Evolutionary conservation across 2,888 invertebrate species (phyloP).

Genomic region (Oxytorus armatus): DNA sequence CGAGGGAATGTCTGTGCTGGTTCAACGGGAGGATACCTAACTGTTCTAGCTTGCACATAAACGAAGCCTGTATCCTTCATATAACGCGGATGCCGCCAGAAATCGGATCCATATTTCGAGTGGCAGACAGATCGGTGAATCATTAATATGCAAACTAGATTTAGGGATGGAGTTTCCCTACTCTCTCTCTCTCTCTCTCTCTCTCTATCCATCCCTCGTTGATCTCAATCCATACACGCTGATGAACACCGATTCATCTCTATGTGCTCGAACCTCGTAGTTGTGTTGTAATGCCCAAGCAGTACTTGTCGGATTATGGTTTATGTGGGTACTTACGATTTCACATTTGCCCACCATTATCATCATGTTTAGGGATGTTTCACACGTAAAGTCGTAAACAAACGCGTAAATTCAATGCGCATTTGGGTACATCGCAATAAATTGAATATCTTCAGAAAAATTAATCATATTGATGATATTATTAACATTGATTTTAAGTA

Average conservation of each 20-base stretch:
- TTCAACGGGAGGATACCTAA: slow-evolving; percentile 39
- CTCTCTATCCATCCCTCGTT: slow-evolving; percentile 58
- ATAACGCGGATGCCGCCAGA: slow-evolving; percentile 53
- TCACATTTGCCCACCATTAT: background rate
- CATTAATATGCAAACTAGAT: slow-evolving; percentile 73
- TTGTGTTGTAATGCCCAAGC: background rate
- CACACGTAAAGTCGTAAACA: background rate
- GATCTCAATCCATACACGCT: slow-evolving; percentile 45
- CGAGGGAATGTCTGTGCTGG: slow-evolving; percentile 45
- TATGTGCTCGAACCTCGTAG: background rate
- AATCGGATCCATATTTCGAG: slow-evolving; percentile 68
- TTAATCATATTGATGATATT: too few species aligned
- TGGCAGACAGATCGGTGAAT: slow-evolving; percentile 70
- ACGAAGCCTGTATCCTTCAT: slow-evolving; percentile 11
- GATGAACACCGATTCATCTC: slow-evolving; percentile 62
- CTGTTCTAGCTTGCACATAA: slow-evolving; percentile 41
- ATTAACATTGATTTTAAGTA: too few species aligned
- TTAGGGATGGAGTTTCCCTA: slow-evolving; percentile 63
- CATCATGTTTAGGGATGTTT: background rate
- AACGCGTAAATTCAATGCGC: too few species aligned
- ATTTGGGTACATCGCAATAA: background rate
- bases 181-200: slow-evolving; percentile 39
- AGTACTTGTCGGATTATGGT: background rate
- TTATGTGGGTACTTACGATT: slow-evolving; percentile 4
- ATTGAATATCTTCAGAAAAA: background rate